Evolutionary conservation across 2,113 vertebrate genomes (phyloP).

Genomic region (Pelecanus crispus): DNA sequence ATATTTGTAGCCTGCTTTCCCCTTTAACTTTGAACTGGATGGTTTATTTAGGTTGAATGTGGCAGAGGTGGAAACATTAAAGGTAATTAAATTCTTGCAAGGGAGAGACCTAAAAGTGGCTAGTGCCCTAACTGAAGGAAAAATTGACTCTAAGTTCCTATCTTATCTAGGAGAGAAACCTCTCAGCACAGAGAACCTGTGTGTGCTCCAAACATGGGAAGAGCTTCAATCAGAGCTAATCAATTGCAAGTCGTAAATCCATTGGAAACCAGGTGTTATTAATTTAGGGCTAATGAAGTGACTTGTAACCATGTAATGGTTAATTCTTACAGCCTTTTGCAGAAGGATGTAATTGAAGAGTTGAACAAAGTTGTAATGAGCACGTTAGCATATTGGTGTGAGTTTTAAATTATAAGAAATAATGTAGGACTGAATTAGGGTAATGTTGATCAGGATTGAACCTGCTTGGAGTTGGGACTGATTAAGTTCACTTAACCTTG

Average conservation of each 20-base stretch:
- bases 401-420: neutral
- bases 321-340: conserved; percentile 20
- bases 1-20: neutral
- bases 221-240: neutral
- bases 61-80: neutral
- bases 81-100: neutral
- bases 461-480: neutral
- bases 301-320: conserved; percentile 37
- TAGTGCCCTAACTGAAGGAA: neutral
- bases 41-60: neutral
- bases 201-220: neutral
- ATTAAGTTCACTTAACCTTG: neutral
- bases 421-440: neutral
- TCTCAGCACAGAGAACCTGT: neutral
- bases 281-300: conserved; percentile 23
- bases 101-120: neutral
- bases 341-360: neutral
- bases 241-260: neutral
- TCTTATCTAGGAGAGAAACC: neutral
- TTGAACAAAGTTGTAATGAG: conserved; percentile 37
- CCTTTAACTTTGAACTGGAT: neutral
- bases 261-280: conserved; percentile 28
- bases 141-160: neutral
- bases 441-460: neutral
- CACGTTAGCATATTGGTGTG: neutral